These are phyloP conservation scores for Tupaia tana DNA, from an alignment of 2,113 vertebrate genomes.

Conservation along the genomic window DNA sequence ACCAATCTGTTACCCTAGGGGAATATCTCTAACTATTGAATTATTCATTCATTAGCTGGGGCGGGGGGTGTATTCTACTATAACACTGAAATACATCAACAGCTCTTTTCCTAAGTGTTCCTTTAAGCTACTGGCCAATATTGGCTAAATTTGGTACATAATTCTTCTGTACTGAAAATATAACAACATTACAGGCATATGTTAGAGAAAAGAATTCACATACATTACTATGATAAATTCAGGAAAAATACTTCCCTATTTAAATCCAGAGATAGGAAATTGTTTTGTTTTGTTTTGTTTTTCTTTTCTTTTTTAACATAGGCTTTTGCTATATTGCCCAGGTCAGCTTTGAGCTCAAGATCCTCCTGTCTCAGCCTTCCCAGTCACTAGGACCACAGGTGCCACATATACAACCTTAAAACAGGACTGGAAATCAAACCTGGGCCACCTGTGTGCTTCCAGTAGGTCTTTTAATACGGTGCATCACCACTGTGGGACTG, in stretches of 20 bases:
- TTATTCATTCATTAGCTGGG: background rate
- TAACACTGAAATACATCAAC: background rate
- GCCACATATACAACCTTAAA: too few species aligned
- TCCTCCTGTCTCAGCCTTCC: too few species aligned
- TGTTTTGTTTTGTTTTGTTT: too few species aligned
- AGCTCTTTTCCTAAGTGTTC: constrained; percentile 4
- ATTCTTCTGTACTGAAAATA: background rate
- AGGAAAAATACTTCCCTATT: background rate
- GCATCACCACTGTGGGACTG: too few species aligned
- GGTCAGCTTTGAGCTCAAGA: too few species aligned
- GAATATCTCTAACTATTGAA: background rate
- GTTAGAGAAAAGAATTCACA: background rate
- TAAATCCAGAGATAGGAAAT: background rate
- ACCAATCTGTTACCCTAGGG: background rate
- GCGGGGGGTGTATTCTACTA: background rate
- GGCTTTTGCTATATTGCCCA: too few species aligned
- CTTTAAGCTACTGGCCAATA: background rate
- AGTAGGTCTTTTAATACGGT: too few species aligned
- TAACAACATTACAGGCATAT: background rate
- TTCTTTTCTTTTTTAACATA: too few species aligned
- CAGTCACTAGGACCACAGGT: too few species aligned
- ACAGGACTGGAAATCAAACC: too few species aligned
- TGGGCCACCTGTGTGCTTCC: too few species aligned
- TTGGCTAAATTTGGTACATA: background rate
- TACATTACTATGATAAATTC: background rate